Base-by-base conservation (phyloP, 2,888 invertebrate genomes). In the Mesorhabditis belari region DNA sequence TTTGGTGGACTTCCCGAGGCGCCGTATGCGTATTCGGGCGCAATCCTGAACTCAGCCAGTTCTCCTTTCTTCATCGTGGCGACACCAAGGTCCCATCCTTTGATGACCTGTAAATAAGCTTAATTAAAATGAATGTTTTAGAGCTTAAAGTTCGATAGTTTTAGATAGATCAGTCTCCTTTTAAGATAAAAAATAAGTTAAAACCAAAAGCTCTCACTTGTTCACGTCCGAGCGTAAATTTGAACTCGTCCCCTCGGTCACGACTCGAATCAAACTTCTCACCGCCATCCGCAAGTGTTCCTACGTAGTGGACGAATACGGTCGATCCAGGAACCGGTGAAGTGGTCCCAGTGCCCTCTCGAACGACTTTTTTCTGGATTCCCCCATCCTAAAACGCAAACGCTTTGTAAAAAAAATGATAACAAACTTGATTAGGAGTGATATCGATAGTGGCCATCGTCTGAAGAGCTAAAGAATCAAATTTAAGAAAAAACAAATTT, bases 261-360 rank as follows among this genome's bases (percentile, higher is more conserved):
- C 87, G 86, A 81, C 92, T 93, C 0, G 92, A 91, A 83, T 96
- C 96, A 81, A 96, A 95, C 80, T 89, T 87, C 3, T 89, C 88
- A 44, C 95, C 95, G 83, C 92, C 89, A 27, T 75, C 70, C 9
- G 69, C 64, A 28, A 95, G 85, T 2, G 89, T 90, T 28, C 95
- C 95, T 2, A 89, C 89, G 81, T 96, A 96, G 82, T 96, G 93
- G 0, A 92, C 88, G 62, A 63, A 25, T 53, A 77, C 77, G 35
- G 69, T 71, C 26, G 70, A 67, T 24, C 77, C 77, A 27, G 59
- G 61, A 6, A 62, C 25, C 6, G 77, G 76, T 55, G 68, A 67
- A 23, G 60, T 69, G n/a, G 63, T 57, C 2, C 90, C 90, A 61
- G 83, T 83, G 19, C 93, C 94, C 77, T 88, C 88, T 51, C 62